Conservation (phyloP, 2,888 invertebrate genomes). For the Pecten maximus region DNA sequence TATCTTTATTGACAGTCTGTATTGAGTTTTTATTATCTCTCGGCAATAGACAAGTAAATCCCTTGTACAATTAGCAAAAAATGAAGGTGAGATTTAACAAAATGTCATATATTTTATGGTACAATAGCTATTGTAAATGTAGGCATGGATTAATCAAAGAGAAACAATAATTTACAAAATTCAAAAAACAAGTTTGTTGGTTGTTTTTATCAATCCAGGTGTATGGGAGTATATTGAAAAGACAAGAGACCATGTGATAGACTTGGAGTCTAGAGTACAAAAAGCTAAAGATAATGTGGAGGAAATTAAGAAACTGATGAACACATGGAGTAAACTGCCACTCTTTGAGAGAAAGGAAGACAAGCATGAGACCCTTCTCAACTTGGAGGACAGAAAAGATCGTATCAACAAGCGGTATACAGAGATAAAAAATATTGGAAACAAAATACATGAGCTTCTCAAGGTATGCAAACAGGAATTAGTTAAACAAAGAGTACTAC, state of each 20-base stretch:
- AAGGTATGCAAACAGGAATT: constrained; percentile 79
- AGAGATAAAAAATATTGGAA: constrained; percentile 89
- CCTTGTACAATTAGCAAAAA: no score
- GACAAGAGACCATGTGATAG: constrained; percentile 90
- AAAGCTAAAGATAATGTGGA: constrained; percentile 93
- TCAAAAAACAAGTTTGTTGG: background rate
- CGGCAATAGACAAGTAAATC: no score
- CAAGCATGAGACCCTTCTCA: constrained; percentile 91
- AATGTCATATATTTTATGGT: no score
- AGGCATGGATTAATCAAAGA: background rate
- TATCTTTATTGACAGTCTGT: no score
- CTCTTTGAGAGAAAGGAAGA: constrained; percentile 95
- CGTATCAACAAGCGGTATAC: constrained; percentile 90
- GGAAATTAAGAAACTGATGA: constrained; percentile 90
- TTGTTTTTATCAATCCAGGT: constrained; percentile 83
- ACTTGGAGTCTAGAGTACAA: constrained; percentile 90
- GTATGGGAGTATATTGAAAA: constrained; percentile 92
- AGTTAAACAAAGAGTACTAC: background rate
- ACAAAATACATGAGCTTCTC: constrained; percentile 89
- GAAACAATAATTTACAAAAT: background rate
- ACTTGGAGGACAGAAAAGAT: constrained; percentile 91
- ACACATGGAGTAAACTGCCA: constrained; percentile 91
- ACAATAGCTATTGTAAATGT: background rate
- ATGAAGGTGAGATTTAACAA: no score
- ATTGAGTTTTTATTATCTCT: no score